Conservation (phyloP, 2,888 invertebrate genomes). For the Torymus tubicola region DNA sequence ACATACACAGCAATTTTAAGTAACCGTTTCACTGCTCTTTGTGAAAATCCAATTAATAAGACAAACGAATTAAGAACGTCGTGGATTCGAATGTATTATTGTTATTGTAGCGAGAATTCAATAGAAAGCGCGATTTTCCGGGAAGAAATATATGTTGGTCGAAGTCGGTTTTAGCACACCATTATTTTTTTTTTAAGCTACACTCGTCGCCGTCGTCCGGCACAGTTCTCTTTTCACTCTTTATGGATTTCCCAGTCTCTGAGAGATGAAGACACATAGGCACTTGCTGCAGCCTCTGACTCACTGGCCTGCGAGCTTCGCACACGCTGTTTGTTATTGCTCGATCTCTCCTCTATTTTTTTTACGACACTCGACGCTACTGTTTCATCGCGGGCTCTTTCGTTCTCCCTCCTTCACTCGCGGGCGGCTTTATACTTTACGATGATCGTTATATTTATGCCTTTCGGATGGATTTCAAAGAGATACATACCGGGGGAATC, state of each 20-base stretch:
- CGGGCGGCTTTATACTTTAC: neutral
- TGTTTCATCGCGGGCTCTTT: too few relatives aligned
- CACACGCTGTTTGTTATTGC: constrained; percentile 3
- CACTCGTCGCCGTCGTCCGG: neutral
- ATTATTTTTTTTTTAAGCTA: neutral
- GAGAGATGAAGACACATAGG: neutral
- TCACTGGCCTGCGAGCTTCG: neutral
- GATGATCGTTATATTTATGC: constrained; percentile 13
- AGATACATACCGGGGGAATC: neutral
- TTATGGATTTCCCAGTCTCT: constrained; percentile 1
- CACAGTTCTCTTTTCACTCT: neutral
- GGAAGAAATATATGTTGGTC: too few relatives aligned
- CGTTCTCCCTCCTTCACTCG: too few relatives aligned
- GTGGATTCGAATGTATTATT: too few relatives aligned
- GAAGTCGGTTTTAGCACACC: too few relatives aligned
- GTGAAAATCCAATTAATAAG: neutral
- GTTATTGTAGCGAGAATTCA: too few relatives aligned
- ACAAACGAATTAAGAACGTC: too few relatives aligned
- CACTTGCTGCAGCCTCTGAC: neutral
- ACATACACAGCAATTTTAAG: too few relatives aligned
- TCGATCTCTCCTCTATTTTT: neutral
- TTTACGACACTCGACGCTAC: constrained; percentile 1
- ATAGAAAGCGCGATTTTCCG: too few relatives aligned
- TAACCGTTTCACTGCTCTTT: too few relatives aligned
- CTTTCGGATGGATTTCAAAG: neutral